Base-by-base conservation (phyloP, 2,797 vertebrate species). In the Lophura swinhoii region DNA sequence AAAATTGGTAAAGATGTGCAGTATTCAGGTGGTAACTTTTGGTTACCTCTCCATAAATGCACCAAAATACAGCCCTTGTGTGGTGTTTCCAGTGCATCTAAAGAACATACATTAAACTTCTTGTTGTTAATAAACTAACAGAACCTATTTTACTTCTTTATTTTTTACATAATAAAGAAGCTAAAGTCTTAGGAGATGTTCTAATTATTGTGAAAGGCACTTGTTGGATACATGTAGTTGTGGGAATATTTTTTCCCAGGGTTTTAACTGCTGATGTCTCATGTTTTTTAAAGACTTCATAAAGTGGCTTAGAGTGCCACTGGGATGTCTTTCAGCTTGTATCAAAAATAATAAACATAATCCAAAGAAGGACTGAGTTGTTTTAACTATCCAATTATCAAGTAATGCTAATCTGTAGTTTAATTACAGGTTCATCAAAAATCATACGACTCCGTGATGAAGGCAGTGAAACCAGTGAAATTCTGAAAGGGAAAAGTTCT, bases 391-490 rank as follows among this genome's bases (percentile, higher is more conserved):
- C 62, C 10, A 37, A 1, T 79, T 91, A 56, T 21, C 4, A 60
- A 20, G 12, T 88, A 33, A 33, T 53, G 7, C 23, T 96, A 88
- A 94, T 84, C 13, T 93, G 2, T 77, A 62, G 80, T 85, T 96
- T 53, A 64, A 75, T 97, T 97, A 24, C 67, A 99, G 98, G 97
- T 97, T 97, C 98, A 66, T 98, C 98, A 82, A 99, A 99, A 97
- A 95, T 99, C 80, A 98, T 99, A 95, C 98, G 98, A 80, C 95
- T 99, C 87, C 96, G 96, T 93, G 99, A 99, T 96, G 98, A 99
- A 93, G 97, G 98, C 53, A 97, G 94, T 68, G 98, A 99, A 96
- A 92, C 97, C 74, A 91, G 93, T 49, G 99, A 98, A 88, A 94
- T 96, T 39, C 93, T 97, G 88, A 98, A 97, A 96, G 98, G 98